A percentile compares a stretch with the other conserved stretches of the same genome.
phyloP scores from a whole-genome alignment of 2,113 vertebrate species.

The Nothobranchius kuhntae region DNA sequence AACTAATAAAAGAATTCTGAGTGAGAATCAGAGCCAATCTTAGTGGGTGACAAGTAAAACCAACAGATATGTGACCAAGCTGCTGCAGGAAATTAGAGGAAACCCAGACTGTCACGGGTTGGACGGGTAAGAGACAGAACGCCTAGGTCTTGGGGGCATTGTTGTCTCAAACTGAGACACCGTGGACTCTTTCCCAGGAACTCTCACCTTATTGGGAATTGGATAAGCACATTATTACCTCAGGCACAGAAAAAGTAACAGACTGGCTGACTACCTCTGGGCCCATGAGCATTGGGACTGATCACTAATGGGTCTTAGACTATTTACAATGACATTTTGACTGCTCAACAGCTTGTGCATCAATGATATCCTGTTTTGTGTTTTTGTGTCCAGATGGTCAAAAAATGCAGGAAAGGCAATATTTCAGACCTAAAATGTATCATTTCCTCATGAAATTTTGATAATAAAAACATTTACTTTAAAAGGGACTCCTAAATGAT shows the following conservation, averaged over 20 bases:
- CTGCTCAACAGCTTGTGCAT: constrained; percentile 14
- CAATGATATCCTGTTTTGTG: too few species aligned
- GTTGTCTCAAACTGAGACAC: constrained; percentile 22
- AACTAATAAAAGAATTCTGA: too few species aligned
- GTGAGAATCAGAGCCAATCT: too few species aligned
- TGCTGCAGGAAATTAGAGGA: constrained; percentile 32
- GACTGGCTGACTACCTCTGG: constrained; percentile 40
- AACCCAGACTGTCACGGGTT: constrained; percentile 24
- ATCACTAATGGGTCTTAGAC: constrained; percentile 51
- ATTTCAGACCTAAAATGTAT: constrained; percentile 18
- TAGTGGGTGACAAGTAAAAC: too few species aligned
- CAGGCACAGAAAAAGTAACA: constrained; percentile 32
- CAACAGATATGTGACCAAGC: constrained; percentile 2
- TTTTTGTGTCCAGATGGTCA: too few species aligned
- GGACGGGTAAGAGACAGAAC: constrained; percentile 19
- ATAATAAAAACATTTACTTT: too few species aligned
- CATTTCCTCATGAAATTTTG: too few species aligned
- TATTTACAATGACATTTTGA: constrained; percentile 46
- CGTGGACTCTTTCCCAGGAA: constrained; percentile 51
- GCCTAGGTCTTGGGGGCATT: constrained; percentile 20
- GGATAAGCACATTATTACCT: constrained; percentile 34
- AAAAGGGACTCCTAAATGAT: too few species aligned
- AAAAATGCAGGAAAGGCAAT: neutral
- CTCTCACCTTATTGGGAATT: constrained; percentile 47
- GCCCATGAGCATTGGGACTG: constrained; percentile 14